Evolutionary conservation across 2,888 invertebrate genomes (phyloP).

Genomic region (Meteorus colon): DNA sequence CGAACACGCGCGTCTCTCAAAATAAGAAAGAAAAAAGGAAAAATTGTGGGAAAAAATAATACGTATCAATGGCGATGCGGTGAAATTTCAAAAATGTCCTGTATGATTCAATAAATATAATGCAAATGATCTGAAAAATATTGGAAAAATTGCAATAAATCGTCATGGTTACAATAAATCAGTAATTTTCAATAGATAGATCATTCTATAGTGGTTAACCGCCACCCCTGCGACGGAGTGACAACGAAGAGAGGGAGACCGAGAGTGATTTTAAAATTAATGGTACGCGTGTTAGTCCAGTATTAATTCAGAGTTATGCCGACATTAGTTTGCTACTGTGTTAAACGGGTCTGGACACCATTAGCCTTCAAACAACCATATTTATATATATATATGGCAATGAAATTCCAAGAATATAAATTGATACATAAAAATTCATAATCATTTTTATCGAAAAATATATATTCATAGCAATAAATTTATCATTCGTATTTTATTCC

Average conservation of each 20-base stretch:
- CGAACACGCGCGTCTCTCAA: conserved; percentile 33
- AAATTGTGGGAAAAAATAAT: neutral
- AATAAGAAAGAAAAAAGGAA: neutral
- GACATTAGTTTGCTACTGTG: conserved; percentile 32
- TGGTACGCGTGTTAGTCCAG: conserved; percentile 22
- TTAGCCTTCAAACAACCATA: conserved; percentile 14
- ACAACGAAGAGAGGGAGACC: neutral
- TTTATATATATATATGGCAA: neutral
- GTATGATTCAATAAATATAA: no score
- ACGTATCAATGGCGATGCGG: conserved; percentile 50
- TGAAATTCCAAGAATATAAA: conserved; percentile 4
- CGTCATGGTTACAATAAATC: no score
- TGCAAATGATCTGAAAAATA: no score
- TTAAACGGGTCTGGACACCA: conserved; percentile 7
- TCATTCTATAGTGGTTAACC: no score
- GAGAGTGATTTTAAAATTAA: conserved; percentile 20
- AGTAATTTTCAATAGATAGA: no score
- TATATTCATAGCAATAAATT: neutral
- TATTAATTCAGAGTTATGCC: conserved; percentile 38
- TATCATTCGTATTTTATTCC: neutral
- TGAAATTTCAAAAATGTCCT: neutral
- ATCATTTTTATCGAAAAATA: neutral
- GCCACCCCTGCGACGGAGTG: no score
- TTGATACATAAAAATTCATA: conserved; percentile 12
- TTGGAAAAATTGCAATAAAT: no score